phyloP scores from a whole-genome alignment of 1,140 invertebrate genomes.

The Aculops lycopersici region DNA sequence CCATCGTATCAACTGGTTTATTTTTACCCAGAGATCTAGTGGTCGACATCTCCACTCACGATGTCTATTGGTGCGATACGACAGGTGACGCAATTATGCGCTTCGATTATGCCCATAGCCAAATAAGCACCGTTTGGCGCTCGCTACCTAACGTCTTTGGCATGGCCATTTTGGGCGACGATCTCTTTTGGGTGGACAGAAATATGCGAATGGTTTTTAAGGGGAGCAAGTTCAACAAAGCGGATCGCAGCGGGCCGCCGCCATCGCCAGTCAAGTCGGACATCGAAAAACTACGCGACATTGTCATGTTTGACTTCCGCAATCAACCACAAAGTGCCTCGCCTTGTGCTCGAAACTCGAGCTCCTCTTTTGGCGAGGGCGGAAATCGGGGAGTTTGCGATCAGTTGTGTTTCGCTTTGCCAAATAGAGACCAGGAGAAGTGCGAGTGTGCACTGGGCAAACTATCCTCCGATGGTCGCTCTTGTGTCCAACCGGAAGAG shows the following conservation, averaged over 20 bases:
- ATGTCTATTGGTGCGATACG: slow-evolving; percentile 90
- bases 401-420: slow-evolving; percentile 77
- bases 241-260: slow-evolving; percentile 16
- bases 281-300: slow-evolving; percentile 44
- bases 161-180: slow-evolving; percentile 36
- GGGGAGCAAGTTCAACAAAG: slow-evolving; percentile 6
- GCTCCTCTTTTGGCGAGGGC: too few relatives aligned
- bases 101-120: slow-evolving; percentile 18
- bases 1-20: slow-evolving; percentile 59
- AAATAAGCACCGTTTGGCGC: slow-evolving; percentile 32
- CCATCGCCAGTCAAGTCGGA: slow-evolving; percentile 34
- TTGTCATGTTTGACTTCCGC: slow-evolving; percentile 53
- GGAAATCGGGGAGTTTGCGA: slow-evolving; percentile 57
- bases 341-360: slow-evolving; percentile 31
- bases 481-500: slow-evolving; percentile 32
- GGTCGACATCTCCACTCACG: slow-evolving; percentile 67
- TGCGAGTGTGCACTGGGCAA: slow-evolving; percentile 74
- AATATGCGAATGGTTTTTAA: slow-evolving; percentile 57
- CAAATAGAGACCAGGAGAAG: slow-evolving; percentile 22
- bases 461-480: slow-evolving; percentile 23
- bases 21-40: slow-evolving; percentile 65
- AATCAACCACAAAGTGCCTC: slow-evolving; percentile 34
- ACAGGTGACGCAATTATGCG: slow-evolving; percentile 57
- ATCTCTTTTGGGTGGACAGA: slow-evolving; percentile 81
- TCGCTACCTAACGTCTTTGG: slow-evolving; percentile 83